Base-by-base conservation (phyloP, 2,888 invertebrate species). In the Clusia tigrina region DNA sequence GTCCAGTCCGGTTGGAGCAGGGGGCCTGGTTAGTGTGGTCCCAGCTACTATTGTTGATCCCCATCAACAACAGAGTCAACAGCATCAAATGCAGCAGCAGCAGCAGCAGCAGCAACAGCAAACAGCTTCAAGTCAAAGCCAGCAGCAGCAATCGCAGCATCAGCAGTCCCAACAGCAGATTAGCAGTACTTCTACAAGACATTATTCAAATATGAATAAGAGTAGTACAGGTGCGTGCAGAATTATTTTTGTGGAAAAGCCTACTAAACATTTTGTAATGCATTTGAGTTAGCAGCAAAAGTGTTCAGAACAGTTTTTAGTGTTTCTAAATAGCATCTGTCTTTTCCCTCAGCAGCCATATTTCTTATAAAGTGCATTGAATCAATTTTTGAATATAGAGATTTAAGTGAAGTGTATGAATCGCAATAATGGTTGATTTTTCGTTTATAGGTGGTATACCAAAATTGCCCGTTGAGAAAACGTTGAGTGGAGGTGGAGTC, bases 401-500 rank as follows among this genome's bases (percentile, higher is more conserved):
- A 32, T 32, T 32, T 32, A 6, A 32, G 32, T 32, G 12, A 32
- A 32, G 12, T 32, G 32, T 32, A 12, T 6, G 12, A 32, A 32
- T 32, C 12, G 32, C 32, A 32, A 32, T 32, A 12, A 32, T 32
- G 32, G 32, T 12, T 9, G 6, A 9, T n/a, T 23, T 54, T 55
- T 54, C 6, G 2, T 10, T 55, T 60, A 18, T 57, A 76, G 77
- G 79, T 60, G 78, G 78, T 56, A 71, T 78, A 61, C 72, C 71
- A 38, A 80, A 80, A 70, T 71, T 67, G 58, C 67, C 76, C 42
- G 67, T 79, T 57, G 81, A 81, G 32, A 81, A 81, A 61, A 71
- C 74, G 52, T 81, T 81, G 67, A 72, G 72, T 56, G 71, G 71
- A 54, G 65, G 62, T 60, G 67, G 71, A 24, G 71, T 76, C 37